These are phyloP conservation scores for Holacanthus passer DNA, from an alignment of 2,113 vertebrate species.

Conservation along the genomic window DNA sequence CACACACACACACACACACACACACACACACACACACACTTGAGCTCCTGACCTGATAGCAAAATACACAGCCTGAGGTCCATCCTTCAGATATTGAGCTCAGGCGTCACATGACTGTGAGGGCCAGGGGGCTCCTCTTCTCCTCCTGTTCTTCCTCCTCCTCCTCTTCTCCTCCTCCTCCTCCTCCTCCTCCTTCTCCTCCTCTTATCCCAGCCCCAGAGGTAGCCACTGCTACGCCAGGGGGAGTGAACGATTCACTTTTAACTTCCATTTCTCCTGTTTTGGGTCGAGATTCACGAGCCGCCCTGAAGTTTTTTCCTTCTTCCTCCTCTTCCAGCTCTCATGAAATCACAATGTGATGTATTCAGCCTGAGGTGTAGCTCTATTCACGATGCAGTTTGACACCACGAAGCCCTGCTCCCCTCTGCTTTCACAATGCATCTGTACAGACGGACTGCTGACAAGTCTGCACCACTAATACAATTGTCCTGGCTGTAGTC, in stretches of 20 bases:
- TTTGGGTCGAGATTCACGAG: constrained; percentile 67
- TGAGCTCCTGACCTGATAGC: constrained; percentile 52
- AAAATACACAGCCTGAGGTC: constrained; percentile 75
- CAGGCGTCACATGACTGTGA: constrained; percentile 65
- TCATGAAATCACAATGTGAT: constrained; percentile 86
- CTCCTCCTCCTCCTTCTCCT: constrained; percentile 24
- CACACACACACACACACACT: constrained; percentile 11
- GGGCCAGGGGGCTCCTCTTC: constrained; percentile 64
- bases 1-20: constrained; percentile 3
- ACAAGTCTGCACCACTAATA: constrained; percentile 53
- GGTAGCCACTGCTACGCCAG: constrained; percentile 76
- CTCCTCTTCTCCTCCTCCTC: constrained; percentile 24
- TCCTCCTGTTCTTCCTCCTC: constrained; percentile 48
- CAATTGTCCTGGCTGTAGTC: constrained; percentile 34
- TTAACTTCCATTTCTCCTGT: constrained; percentile 79
- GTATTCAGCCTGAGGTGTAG: constrained; percentile 83
- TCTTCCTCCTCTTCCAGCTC: constrained; percentile 66
- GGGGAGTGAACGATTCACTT: constrained; percentile 77
- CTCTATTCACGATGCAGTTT: constrained; percentile 82
- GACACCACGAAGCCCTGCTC: constrained; percentile 75
- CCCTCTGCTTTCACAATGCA: constrained; percentile 64
- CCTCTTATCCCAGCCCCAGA: constrained; percentile 66
- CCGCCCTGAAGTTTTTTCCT: constrained; percentile 63
- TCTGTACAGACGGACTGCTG: constrained; percentile 64
- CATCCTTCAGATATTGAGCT: constrained; percentile 74